These are phyloP conservation scores for Menura novaehollandiae DNA, from an alignment of 2,113 vertebrate genomes.

Conservation along the genomic window DNA sequence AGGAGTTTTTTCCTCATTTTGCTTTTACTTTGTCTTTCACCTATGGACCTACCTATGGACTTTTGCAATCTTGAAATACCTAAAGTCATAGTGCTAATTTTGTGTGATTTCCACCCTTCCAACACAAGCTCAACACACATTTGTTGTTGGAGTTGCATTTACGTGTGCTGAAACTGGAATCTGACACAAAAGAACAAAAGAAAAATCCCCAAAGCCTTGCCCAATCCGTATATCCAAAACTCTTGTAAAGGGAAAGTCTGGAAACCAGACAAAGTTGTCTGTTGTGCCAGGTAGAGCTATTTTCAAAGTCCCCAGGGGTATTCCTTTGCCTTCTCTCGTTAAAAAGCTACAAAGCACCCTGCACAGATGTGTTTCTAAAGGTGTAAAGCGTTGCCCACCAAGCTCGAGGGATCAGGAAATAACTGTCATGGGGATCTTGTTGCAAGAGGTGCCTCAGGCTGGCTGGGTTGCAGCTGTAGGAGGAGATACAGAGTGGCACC, in stretches of 20 bases:
- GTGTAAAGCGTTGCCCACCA: not conserved
- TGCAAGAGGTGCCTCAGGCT: not conserved
- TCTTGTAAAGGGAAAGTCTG: not conserved
- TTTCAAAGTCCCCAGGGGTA: not conserved
- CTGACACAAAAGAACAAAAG: not conserved
- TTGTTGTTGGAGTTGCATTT: not conserved
- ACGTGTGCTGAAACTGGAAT: not conserved
- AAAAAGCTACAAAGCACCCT: not conserved
- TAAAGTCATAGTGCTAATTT: not conserved
- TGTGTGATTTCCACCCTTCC: not conserved
- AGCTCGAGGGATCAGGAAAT: not conserved
- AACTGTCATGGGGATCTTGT: not conserved
- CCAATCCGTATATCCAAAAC: not conserved
- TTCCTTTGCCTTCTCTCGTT: not conserved
- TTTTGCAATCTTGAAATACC: not conserved
- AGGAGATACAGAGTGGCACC: not conserved
- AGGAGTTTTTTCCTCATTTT: not conserved
- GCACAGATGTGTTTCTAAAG: not conserved
- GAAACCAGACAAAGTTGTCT: not conserved
- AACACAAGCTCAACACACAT: not conserved
- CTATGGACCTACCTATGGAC: not conserved
- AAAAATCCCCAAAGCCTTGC: not conserved
- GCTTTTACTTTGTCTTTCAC: not conserved
- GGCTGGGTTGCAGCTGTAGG: not conserved
- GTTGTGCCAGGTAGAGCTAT: not conserved